phyloP scores from a whole-genome alignment of 2,113 vertebrate genomes.

The Emydura subglobosa region DNA sequence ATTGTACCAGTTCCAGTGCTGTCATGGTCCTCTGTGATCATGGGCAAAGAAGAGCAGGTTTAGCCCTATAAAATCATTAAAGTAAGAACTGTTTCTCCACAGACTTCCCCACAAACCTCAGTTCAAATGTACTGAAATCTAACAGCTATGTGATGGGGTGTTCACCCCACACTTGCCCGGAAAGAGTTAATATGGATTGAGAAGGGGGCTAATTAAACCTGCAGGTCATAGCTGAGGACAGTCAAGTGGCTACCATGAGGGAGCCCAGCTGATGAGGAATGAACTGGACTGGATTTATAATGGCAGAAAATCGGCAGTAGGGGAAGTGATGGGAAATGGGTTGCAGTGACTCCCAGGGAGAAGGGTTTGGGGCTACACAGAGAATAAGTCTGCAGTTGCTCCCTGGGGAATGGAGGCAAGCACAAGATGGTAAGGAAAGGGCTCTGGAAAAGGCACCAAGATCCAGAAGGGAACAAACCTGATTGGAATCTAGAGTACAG shows the following conservation, averaged over 20 bases:
- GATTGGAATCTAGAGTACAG: neutral
- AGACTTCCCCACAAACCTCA: neutral
- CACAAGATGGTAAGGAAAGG: neutral
- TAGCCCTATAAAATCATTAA: neutral
- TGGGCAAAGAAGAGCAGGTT: neutral
- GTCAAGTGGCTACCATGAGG: neutral
- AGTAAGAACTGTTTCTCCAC: neutral
- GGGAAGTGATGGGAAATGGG: neutral
- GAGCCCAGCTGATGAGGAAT: neutral
- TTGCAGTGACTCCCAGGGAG: neutral
- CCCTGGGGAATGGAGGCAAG: no score
- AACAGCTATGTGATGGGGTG: neutral
- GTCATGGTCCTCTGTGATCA: neutral
- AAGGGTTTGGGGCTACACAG: neutral
- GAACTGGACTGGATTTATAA: neutral
- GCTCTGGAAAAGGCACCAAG: neutral
- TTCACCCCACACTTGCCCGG: neutral
- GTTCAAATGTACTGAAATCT: neutral
- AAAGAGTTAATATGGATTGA: neutral
- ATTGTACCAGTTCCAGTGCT: neutral
- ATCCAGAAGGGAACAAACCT: neutral
- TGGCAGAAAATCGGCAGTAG: neutral
- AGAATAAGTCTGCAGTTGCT: neutral
- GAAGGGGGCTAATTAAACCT: neutral
- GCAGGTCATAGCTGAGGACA: neutral